Evolutionary conservation across 1,140 invertebrate genomes (phyloP).

Genomic region (Brachionus manjavacas): DNA sequence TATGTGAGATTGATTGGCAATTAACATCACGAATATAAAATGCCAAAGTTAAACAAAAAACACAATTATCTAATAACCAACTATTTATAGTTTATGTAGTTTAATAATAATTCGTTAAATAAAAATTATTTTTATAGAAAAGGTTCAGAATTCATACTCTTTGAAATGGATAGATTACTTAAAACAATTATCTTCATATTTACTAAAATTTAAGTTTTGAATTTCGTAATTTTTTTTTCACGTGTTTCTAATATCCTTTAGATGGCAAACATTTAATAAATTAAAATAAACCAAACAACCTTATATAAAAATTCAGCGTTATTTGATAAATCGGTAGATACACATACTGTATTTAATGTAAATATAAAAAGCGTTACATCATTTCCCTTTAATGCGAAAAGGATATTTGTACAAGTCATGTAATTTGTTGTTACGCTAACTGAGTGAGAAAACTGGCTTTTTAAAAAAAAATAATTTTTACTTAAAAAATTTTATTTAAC

Average conservation of each 20-base stretch:
- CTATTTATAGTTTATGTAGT: no score
- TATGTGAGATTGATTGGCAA: no score
- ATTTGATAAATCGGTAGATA: not conserved
- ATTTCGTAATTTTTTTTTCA: not conserved
- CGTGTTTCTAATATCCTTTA: not conserved
- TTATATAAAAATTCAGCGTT: not conserved
- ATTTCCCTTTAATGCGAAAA: not conserved
- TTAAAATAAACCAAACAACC: not conserved
- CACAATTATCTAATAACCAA: no score
- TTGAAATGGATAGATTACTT: not conserved
- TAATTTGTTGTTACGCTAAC: not conserved
- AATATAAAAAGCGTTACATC: not conserved
- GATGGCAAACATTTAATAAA: not conserved
- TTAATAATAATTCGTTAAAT: no score
- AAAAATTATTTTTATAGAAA: no score
- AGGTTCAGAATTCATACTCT: no score
- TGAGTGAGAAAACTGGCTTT: not conserved
- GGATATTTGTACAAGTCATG: not conserved
- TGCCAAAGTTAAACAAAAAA: no score
- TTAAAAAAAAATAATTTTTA: not conserved
- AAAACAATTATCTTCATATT: no score
- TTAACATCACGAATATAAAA: no score
- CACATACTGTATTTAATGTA: not conserved
- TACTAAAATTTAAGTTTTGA: not conserved
- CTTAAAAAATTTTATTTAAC: not conserved